phyloP scores from a whole-genome alignment of 1,140 invertebrate species.

The Paraescarpia echinospica region DNA sequence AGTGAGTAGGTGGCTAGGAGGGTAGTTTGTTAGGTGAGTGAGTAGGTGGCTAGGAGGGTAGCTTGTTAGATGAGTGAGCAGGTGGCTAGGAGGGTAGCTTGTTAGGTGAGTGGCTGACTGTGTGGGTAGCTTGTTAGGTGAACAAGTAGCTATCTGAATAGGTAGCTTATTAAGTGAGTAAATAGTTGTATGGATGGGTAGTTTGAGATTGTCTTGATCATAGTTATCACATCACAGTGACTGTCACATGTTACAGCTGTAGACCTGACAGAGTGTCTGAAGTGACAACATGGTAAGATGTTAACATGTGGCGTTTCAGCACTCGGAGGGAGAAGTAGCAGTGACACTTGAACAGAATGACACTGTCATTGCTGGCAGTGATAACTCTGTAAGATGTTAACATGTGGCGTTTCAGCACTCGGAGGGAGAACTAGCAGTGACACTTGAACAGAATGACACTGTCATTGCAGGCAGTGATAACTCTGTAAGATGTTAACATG shows the following conservation, averaged over 20 bases:
- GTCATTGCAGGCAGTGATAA: not conserved
- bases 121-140: not conserved
- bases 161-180: not conserved
- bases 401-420: not conserved
- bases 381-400: not conserved
- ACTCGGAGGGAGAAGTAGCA: not conserved
- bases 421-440: not conserved
- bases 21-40: no score
- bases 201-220: not conserved
- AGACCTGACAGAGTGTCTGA: not conserved
- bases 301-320: not conserved
- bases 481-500: not conserved
- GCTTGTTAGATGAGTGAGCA: not conserved
- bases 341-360: not conserved
- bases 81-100: not conserved
- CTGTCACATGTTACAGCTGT: not conserved
- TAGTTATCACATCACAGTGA: not conserved
- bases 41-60: no score
- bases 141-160: not conserved
- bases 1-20: no score
- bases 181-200: no score
- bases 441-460: not conserved
- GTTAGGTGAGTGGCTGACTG: not conserved
- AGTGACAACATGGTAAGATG: not conserved
- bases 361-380: not conserved